Evolutionary conservation across 2,888 invertebrate genomes (phyloP), one percentile per base, ranked within the genome.

Genomic region (Crossocerus cetratus): DNA sequence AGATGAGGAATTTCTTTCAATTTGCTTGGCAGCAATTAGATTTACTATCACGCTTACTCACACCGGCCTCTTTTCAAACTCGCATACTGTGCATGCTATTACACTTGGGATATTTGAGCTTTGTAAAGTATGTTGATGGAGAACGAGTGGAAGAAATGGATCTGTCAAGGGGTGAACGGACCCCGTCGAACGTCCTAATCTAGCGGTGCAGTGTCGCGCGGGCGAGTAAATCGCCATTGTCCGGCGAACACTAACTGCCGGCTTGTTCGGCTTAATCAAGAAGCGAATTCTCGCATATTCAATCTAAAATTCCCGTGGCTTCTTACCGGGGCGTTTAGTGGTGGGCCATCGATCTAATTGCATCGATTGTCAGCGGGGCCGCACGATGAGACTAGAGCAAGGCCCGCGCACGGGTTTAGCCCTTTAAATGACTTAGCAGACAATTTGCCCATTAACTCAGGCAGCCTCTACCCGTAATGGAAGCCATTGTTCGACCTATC

Each of bases 401-500:
- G 79, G 73, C 71, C 79, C 32, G 57, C 69, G 80, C 81, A 80
- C 79, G 76, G 83, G 83, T 83, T 87, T 83, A 81, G 84, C 84
- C 84, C 84, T 86, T 87, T 85, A 86, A 88, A 86, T 85, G 87
- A 87, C 86, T 86, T 86, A 83, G 84, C 84, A 83, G 84, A 86
- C 87, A 86, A 88, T 87, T 88, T 86, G 81, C 84, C 86, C 86
- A 88, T 89, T 88, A 88, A 86, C 86, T 83, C 82, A 85, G 80
- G 83, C 78, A 84, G 85, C 83, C 84, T 85, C 82, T 81, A 81
- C 74, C 84, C 83, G 86, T 89, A 89, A 89, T 89, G 87, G 87
- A 88, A 87, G 85, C 83, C 85, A 88, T 89, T 89, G 89, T 89
- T 88, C 86, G 82, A 86, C 83, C 86, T 87, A 88, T 87, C 86